Evolutionary conservation across 2,113 vertebrate species (phyloP), one percentile per base, ranked within the genome.

Genomic region (Ceyx margarethae): DNA sequence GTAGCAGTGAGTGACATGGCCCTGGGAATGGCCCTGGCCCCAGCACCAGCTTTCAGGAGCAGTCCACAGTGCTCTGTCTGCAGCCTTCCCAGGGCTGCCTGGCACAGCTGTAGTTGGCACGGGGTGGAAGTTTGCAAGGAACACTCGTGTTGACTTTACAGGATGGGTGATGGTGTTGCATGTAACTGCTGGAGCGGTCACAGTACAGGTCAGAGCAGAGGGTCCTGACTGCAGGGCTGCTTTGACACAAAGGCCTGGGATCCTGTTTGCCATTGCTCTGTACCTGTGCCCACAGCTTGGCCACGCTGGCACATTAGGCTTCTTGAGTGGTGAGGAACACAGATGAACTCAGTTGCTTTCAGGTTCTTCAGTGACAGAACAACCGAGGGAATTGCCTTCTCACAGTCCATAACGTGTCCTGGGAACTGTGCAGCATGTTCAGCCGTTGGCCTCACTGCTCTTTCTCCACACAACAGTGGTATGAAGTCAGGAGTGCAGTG

Each of bases 171-270:
- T 19, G 51, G 9, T 23, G 31, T 57, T 78, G 81, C 5, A 26
- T 71, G 68, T 65, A 48, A 61, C 7, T 14, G 15, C 6, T 11
- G 29, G 6, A 5, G 13, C 9, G 43, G 71, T 9, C 53, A 87
- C 2, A 58, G 40, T 2, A 42, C 0, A 0, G 23, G 3, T 11
- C 45, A 28, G 50, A 57, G 23, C 1, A 3, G 84, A 61, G 7
- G 5, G 3, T 28, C 51, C 22, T 54, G 2, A 15, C 57, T 53
- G 29, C 20, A 60, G 57, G 48, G 11, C 13, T 3, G n/a, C 9
- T 74, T 82, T 19, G 3, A 71, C 9, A 37, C 60, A 58, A 73
- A 80, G 46, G 20, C 29, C 46, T 12, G 9, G 33, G 19, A 46
- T 8, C 6, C 28, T 48, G 25, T 54, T 31, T 67, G 51, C 26